Conservation (phyloP, 2,888 invertebrate genomes). For the Syritta pipiens region DNA sequence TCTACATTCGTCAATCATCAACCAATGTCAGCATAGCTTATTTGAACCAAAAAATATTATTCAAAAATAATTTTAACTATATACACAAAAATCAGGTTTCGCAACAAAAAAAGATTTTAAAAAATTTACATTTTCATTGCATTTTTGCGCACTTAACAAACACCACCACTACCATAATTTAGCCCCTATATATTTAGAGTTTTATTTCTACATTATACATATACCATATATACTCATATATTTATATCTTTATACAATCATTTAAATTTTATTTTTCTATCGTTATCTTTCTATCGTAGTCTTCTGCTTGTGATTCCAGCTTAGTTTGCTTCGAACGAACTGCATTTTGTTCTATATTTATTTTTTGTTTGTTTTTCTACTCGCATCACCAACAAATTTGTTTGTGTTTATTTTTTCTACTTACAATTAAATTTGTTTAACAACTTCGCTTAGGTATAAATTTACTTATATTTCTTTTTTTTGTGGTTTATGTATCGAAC, state of each 20-base stretch:
- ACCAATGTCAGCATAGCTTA: not conserved
- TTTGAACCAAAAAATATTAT: not conserved
- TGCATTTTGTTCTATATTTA: too few species aligned
- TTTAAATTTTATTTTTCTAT: too few species aligned
- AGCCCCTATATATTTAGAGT: not conserved
- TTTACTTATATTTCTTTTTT: constrained; percentile 47
- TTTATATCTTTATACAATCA: constrained; percentile 46
- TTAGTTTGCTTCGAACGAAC: not conserved
- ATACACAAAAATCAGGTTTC: constrained; percentile 29
- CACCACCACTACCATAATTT: constrained; percentile 8
- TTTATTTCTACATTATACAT: too few species aligned
- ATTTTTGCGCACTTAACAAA: constrained; percentile 43
- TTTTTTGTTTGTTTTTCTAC: not conserved
- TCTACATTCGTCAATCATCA: too few species aligned
- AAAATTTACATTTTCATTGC: constrained; percentile 25
- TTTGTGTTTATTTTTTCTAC: constrained; percentile 19
- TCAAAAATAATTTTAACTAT: not conserved
- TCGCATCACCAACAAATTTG: constrained; percentile 8
- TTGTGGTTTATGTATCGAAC: constrained; percentile 61
- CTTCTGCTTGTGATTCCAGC: constrained; percentile 28
- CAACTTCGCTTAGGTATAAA: constrained; percentile 35
- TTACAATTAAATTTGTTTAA: constrained; percentile 28
- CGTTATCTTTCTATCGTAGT: constrained; percentile 2
- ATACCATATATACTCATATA: constrained; percentile 17
- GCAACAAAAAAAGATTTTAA: constrained; percentile 14